Evolutionary conservation across 1,140 invertebrate species (phyloP), one percentile per base, ranked within the genome.

Genomic region (Antheraea pernyi): DNA sequence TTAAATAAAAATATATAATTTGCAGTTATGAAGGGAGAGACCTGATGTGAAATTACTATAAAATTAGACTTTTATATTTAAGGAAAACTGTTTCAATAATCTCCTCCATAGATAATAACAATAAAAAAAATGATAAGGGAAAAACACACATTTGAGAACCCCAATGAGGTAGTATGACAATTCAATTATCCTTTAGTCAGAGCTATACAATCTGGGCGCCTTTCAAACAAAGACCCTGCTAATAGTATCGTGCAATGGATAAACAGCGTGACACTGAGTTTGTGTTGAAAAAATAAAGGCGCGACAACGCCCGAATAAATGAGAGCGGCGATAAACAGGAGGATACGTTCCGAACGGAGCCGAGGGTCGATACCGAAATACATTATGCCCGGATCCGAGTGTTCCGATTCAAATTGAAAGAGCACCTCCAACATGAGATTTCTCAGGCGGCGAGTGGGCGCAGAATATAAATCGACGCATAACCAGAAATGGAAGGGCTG

Each of bases 351-450:
- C 79, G 79, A 53, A 53, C 46, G 11, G 46, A 85, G 75, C 84
- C 82, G 83, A 88, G 88, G 88, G 90, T 91, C 90, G 88, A 89
- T 92, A 92, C 83, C 89, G 88, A 92, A 89, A 92, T 92, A 92
- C 88, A 91, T 92, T 91, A 92, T 92, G 89, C 90, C 83, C 88
- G 86, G 90, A 92, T 90, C 86, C 86, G 84, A 91, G 88, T 89
- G 89, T 92, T 92, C 89, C 90, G 89, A 91, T 92, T 92, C 90
- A 92, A 92, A 92, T 92, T 92, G 91, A 92, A 92, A 92, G 91
- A 92, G 89, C 91, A 91, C 88, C 89, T 89, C 88, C 84, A 88
- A 91, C 89, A 91, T 88, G 88, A 91, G 89, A 92, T 92, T 91
- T 89, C 89, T 91, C 84, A 88, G 89, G 80, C 88, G 85, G 89